Percentiles rank a stretch among this genome's conserved stretches.
These are phyloP conservation scores for Coenonympha glycerion DNA, from an alignment of 2,888 invertebrate species.

Conservation along the genomic window DNA sequence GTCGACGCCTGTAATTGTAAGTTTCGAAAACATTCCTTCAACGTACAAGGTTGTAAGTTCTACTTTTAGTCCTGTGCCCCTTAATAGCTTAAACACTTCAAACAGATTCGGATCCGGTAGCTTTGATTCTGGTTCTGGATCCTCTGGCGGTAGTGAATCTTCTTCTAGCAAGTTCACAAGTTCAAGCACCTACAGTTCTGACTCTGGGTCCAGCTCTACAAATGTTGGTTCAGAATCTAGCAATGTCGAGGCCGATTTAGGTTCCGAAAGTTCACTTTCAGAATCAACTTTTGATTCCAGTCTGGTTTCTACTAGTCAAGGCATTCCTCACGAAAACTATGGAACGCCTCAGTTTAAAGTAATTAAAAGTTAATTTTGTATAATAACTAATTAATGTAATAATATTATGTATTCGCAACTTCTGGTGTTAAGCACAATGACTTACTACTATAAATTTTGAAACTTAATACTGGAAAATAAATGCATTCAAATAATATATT, in stretches of 20 bases:
- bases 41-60: neutral
- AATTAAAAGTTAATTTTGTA: no score
- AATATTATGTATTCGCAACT: no score
- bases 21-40: neutral
- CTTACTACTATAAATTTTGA: neutral
- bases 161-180: neutral
- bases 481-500: neutral
- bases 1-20: neutral
- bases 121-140: neutral
- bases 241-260: constrained; percentile 26
- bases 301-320: constrained; percentile 58
- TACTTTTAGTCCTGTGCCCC: neutral
- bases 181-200: neutral
- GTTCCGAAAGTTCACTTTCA: constrained; percentile 31
- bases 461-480: constrained; percentile 8
- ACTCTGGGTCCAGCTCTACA: neutral
- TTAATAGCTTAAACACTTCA: neutral
- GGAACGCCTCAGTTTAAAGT: constrained; percentile 59
- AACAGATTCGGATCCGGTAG: neutral
- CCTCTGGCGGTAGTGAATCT: neutral
- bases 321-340: constrained; percentile 62
- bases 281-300: constrained; percentile 36
- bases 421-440: constrained; percentile 10
- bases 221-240: constrained; percentile 18
- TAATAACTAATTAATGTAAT: no score